A percentile compares a stretch with the other conserved stretches of the same genome.
Evolutionary conservation across 2,888 invertebrate species (phyloP).

Genomic region (Cyrtodaria siliqua): DNA sequence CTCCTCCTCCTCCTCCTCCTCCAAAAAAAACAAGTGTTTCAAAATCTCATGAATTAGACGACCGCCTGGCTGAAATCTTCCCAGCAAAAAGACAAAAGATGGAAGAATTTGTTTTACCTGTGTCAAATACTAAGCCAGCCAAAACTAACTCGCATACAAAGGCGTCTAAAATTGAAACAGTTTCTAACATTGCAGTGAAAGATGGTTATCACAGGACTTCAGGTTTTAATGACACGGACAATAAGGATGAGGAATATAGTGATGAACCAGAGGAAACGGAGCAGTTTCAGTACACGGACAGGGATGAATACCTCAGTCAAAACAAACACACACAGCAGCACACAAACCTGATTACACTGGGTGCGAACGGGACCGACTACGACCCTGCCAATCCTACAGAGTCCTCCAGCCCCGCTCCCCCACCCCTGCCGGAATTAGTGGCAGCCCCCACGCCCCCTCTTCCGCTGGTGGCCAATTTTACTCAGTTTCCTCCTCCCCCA

Average conservation of each 20-base stretch:
- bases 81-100: slow-evolving; percentile 12
- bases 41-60: slow-evolving; percentile 20
- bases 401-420: slow-evolving; percentile 35
- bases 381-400: slow-evolving; percentile 68
- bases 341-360: slow-evolving; percentile 49
- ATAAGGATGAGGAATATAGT: slow-evolving; percentile 52
- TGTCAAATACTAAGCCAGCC: background rate
- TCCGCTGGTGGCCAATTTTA: slow-evolving; percentile 37
- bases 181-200: slow-evolving; percentile 40
- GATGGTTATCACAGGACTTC: slow-evolving; percentile 12
- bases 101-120: slow-evolving; percentile 5
- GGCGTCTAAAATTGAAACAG: slow-evolving; percentile 19
- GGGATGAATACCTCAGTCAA: slow-evolving; percentile 54
- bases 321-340: slow-evolving; percentile 53
- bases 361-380: slow-evolving; percentile 54
- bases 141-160: slow-evolving; percentile 6
- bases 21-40: background rate
- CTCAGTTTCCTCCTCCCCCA: slow-evolving; percentile 57
- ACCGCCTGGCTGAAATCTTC: slow-evolving; percentile 13
- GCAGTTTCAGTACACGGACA: slow-evolving; percentile 63
- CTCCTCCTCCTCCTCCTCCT: background rate
- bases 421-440: slow-evolving; percentile 38
- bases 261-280: slow-evolving; percentile 62
- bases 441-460: slow-evolving; percentile 47
- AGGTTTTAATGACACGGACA: slow-evolving; percentile 19